Percentiles rank a stretch among this genome's conserved stretches.
phyloP scores from a whole-genome alignment of 1,140 invertebrate genomes.

The Amyelois transitella region DNA sequence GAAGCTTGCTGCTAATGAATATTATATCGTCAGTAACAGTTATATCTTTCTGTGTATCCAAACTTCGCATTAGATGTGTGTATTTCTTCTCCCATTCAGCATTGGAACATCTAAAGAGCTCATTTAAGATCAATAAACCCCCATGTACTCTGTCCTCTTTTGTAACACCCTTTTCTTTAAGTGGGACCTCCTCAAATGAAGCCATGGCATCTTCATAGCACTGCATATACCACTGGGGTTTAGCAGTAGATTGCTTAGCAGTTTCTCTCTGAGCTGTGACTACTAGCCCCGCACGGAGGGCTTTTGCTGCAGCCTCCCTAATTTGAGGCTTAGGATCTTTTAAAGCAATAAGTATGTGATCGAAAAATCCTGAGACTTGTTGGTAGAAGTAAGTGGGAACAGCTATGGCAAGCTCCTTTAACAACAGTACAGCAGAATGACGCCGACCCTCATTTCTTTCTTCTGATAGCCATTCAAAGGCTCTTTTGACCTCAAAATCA shows the following conservation, averaged over 20 bases:
- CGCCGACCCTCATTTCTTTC: constrained; percentile 92
- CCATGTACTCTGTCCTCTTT: constrained; percentile 95
- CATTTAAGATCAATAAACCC: constrained; percentile 94
- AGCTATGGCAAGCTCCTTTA: constrained; percentile 94
- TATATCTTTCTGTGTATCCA: constrained; percentile 65
- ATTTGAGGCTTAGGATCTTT: constrained; percentile 94
- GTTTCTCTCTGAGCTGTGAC: constrained; percentile 96
- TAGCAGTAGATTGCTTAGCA: constrained; percentile 90
- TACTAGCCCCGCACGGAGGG: constrained; percentile 92
- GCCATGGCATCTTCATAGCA: constrained; percentile 92
- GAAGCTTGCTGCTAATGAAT: constrained; percentile 76
- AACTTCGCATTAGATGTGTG: constrained; percentile 78
- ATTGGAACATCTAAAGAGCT: constrained; percentile 94
- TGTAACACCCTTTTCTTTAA: constrained; percentile 85
- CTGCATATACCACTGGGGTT: constrained; percentile 92
- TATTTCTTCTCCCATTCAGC: constrained; percentile 90
- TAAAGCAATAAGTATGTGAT: constrained; percentile 94
- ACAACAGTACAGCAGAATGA: constrained; percentile 92
- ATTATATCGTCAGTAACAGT: constrained; percentile 76
- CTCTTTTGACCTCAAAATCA: constrained; percentile 93
- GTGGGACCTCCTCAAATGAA: constrained; percentile 84
- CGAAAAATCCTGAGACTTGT: constrained; percentile 97
- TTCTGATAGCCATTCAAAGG: constrained; percentile 93
- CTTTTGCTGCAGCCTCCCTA: constrained; percentile 93
- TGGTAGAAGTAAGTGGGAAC: constrained; percentile 99